Evolutionary conservation across 2,888 invertebrate species (phyloP), one percentile per base, ranked within the genome.

Genomic region (Cheilosia pagana): DNA sequence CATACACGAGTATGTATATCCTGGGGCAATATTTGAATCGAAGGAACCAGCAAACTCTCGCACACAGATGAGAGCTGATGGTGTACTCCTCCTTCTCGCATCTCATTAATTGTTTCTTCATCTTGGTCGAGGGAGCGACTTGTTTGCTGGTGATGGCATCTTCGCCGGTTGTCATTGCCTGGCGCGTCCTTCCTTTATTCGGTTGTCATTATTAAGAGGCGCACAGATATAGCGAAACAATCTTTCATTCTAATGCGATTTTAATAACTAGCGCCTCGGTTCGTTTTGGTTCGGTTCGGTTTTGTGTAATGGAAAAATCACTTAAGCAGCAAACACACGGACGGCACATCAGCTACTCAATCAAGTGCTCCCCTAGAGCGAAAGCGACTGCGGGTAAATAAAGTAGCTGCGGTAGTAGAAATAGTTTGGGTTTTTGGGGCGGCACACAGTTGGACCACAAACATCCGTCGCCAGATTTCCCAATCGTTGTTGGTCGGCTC

Each of bases 161-260:
- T 67, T 76, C 71, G 71, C 57, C 43, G 68, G 63, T 68, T 81
- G 76, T 71, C 81, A 75, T 81, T 81, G 63, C 55, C 60, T 41
- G 59, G 23, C 70, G 35, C 53, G 70, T 76, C 72, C 76, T 85
- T 76, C 72, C 76, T 85, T 83, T 86, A 72, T 81, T 81, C 62
- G 75, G 76, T 72, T 81, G 86, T 86, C 81, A 76, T 76, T 86
- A 81, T 72, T 76, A 50, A 62, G 67, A 63, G 65, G 53, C 62
- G 52, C 35, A 10, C 21, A 72, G 62, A 68, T 77, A 68, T 77
- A 76, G 72, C 79, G 70, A 78, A 78, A 85, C 81, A 81, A 85
- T 85, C 81, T 81, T 81, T 85, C 89, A 90, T 89, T 90, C 91
- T 91, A 91, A 91, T 91, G 91, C 90, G 91, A 90, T 91, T 91